Evolutionary conservation across 2,797 vertebrate species (phyloP), one percentile per base, ranked within the genome.

Genomic region (Pseudochirops corinnae): DNA sequence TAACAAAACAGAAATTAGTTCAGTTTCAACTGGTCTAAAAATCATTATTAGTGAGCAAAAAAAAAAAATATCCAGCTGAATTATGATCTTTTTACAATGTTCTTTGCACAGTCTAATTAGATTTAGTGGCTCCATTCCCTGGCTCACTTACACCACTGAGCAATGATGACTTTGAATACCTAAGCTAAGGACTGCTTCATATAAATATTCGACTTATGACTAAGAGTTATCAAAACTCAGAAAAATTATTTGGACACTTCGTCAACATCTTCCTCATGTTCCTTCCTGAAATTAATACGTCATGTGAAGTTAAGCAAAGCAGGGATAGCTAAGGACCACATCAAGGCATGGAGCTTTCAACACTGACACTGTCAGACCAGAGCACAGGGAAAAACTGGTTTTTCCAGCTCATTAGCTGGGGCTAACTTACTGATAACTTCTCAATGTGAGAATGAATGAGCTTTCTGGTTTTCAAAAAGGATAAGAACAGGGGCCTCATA

Each of bases 281-380:
- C 98, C 97, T 96, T 96, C 95, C 0, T 95, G 97, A 98, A 98
- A 98, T 95, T 96, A 96, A 96, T 92, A 95, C 90, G 91, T 98
- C 5, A 3, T n/a, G 55, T 97, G 95, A 97, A 94, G 96, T 96
- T 93, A 96, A 98, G 97, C 97, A 97, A 95, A 97, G 97, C 94
- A 60, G 95, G 97, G 95, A 95, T 96, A 94, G 92, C 95, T 94
- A 92, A 94, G 91, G 93, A 91, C 33, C 95, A 96, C 55, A 53
- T 87, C 55, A 55, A 97, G 92, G 74, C 52, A 26, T 50, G 33
- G 82, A 87, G 92, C 94, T 96, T 95, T 96, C 1, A 97, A 39
- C 33, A 26, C 21, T 16, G 55, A 96, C 92, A 92, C 87, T 96
- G 92, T 96, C 56, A 82, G 92, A 96, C 95, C 21, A 97, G 56